A percentile compares a stretch with the other conserved stretches of the same genome.
These are phyloP conservation scores for Ciconia maguari DNA, from an alignment of 2,113 vertebrate species.

Conservation along the genomic window DNA sequence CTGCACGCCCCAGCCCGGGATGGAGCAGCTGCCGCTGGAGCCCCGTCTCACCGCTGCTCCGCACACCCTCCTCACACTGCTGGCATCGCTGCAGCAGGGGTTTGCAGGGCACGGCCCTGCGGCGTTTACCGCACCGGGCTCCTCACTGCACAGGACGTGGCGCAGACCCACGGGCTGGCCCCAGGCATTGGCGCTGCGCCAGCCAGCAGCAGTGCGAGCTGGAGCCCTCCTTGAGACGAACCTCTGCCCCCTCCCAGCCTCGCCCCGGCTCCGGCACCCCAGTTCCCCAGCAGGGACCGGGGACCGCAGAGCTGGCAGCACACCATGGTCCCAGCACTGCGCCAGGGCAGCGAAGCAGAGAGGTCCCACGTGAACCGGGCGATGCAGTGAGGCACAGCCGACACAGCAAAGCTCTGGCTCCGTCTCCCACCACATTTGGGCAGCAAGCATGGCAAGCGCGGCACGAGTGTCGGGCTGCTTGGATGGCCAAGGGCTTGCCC, in stretches of 20 bases:
- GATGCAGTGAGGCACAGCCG: background rate
- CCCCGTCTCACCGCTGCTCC: fast-evolving
- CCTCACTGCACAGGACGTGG: fast-evolving
- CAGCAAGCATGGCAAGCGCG: background rate
- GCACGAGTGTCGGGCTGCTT: fast-evolving
- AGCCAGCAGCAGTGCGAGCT: background rate
- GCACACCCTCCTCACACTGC: background rate
- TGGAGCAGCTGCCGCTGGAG: background rate
- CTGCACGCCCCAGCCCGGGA: background rate
- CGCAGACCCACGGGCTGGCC: background rate
- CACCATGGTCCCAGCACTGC: fast-evolving
- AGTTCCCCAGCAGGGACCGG: fast-evolving
- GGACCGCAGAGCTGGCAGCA: background rate
- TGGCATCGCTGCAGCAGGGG: background rate
- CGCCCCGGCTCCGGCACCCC: fast-evolving
- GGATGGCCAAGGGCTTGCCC: background rate
- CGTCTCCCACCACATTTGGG: background rate
- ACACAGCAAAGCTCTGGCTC: background rate
- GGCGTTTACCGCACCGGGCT: background rate
- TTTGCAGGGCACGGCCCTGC: background rate
- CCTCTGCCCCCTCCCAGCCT: background rate
- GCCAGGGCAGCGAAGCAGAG: background rate
- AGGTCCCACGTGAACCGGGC: background rate
- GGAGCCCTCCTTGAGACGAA: background rate
- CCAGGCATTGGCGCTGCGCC: background rate